phyloP scores from a whole-genome alignment of 2,888 invertebrate genomes.

The Agelastica alni region DNA sequence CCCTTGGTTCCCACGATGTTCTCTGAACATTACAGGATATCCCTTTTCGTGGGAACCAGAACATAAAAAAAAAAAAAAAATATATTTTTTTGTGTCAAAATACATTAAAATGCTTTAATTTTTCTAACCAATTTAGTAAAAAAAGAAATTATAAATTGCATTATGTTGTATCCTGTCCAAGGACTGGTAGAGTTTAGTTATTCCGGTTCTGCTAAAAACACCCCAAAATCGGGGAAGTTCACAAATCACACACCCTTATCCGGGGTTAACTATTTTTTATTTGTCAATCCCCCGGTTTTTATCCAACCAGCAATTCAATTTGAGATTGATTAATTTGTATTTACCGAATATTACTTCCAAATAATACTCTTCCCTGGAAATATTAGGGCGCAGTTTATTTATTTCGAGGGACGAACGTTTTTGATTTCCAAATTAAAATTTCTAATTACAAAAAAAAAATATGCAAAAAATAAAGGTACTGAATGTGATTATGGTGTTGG shows the following conservation, averaged over 20 bases:
- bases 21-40: too few relatives aligned
- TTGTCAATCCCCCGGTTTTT: conserved; percentile 14
- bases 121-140: too few relatives aligned
- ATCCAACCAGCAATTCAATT: conserved; percentile 6
- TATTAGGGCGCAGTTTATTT: not conserved
- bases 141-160: too few relatives aligned
- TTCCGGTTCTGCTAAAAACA: not conserved
- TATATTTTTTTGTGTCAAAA: too few relatives aligned
- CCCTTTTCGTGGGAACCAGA: too few relatives aligned
- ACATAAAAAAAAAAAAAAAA: too few relatives aligned
- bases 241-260: conserved; percentile 26
- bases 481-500: too few relatives aligned
- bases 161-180: not conserved
- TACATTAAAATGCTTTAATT: too few relatives aligned
- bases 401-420: not conserved
- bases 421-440: not conserved
- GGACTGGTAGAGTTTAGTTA: not conserved
- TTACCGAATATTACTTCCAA: conserved; percentile 5
- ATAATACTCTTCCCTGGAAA: not conserved
- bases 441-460: too few relatives aligned
- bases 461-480: too few relatives aligned
- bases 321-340: conserved; percentile 10
- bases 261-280: conserved; percentile 21
- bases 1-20: too few relatives aligned
- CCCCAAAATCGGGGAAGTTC: conserved; percentile 21